Evolutionary conservation across 2,888 invertebrate genomes (phyloP).

Genomic region (Plusia festucae): DNA sequence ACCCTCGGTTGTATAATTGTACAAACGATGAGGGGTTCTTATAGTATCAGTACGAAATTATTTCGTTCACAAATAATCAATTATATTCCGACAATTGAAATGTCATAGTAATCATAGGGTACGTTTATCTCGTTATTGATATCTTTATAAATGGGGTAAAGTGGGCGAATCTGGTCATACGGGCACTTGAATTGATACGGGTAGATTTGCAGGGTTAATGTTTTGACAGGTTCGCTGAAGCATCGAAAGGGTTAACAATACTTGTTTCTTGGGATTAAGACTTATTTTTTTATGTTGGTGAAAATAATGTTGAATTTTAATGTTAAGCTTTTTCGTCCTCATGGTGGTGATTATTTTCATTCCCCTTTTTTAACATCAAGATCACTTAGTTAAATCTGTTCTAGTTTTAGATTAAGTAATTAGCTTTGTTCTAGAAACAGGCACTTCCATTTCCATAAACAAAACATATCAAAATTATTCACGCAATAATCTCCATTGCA

Average conservation of each 20-base stretch:
- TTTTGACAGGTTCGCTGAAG: conserved; percentile 79
- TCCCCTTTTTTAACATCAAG: too few species aligned
- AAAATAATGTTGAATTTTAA: too few species aligned
- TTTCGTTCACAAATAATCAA: conserved; percentile 84
- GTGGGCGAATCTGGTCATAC: conserved; percentile 83
- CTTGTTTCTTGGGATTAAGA: conserved; percentile 14
- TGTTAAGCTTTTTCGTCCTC: too few species aligned
- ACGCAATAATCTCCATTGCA: not conserved
- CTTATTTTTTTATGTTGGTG: not conserved
- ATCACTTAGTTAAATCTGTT: not conserved
- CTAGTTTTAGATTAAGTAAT: not conserved
- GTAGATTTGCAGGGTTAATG: conserved; percentile 72
- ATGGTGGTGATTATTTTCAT: too few species aligned
- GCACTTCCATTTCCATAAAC: not conserved
- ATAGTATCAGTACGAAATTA: conserved; percentile 75
- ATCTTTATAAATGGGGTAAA: conserved; percentile 86
- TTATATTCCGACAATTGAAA: conserved; percentile 78
- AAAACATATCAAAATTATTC: not conserved
- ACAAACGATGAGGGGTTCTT: conserved; percentile 62
- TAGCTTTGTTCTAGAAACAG: not conserved
- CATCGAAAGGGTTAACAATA: conserved; percentile 61
- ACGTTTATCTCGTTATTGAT: conserved; percentile 84
- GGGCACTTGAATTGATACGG: conserved; percentile 84
- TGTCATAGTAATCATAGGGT: conserved; percentile 72
- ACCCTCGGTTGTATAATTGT: conserved; percentile 52